Conservation (phyloP, 2,113 vertebrate species). For the Edolisoma coerulescens region DNA sequence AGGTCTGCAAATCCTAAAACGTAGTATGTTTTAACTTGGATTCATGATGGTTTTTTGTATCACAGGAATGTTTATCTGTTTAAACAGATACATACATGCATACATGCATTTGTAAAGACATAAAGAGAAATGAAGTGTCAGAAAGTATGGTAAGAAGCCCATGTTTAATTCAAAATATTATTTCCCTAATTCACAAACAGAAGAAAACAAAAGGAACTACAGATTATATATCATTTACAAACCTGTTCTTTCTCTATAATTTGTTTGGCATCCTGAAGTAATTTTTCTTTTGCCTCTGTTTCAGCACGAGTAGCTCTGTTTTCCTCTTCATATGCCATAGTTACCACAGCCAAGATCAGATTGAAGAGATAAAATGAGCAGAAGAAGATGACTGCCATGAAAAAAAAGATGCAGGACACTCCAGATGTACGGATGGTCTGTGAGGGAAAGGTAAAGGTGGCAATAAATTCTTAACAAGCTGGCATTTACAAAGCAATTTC, state of each 20-base stretch:
- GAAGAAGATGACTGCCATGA: constrained; percentile 92
- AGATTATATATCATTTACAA: neutral
- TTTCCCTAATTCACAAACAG: neutral
- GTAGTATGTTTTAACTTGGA: neutral
- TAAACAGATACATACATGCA: neutral
- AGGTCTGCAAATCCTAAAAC: neutral
- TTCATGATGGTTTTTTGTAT: neutral
- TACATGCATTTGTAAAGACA: neutral
- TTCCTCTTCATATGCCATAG: constrained; percentile 97
- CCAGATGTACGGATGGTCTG: constrained; percentile 92
- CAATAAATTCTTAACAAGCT: neutral
- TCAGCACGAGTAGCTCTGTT: constrained; percentile 87
- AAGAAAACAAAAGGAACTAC: neutral
- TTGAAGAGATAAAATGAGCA: constrained; percentile 98
- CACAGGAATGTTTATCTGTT: neutral
- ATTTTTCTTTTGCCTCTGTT: constrained; percentile 84
- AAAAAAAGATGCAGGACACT: constrained; percentile 89
- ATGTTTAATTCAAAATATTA: neutral
- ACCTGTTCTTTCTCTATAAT: constrained; percentile 85
- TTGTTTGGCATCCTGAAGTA: constrained; percentile 81
- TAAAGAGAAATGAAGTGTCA: neutral
- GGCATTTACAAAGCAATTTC: neutral
- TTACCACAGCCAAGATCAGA: constrained; percentile 95
- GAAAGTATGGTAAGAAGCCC: neutral
- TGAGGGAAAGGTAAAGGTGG: neutral